Conservation (phyloP, 2,113 vertebrate genomes). For the Vulpes ferrilata region DNA sequence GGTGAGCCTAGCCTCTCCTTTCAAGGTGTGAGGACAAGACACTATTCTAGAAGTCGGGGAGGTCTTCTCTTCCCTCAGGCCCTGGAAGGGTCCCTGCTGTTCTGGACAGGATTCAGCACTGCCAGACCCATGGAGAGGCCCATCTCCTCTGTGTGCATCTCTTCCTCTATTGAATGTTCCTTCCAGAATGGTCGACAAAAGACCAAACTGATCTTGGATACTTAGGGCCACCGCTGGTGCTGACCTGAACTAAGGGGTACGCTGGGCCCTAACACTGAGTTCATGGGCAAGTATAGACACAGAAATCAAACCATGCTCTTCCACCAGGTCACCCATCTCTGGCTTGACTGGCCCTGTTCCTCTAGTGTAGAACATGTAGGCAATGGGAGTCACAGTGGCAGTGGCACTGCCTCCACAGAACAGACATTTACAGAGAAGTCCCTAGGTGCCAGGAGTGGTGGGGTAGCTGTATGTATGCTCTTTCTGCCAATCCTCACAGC, state of each 20-base stretch:
- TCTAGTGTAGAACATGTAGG: rapidly evolving
- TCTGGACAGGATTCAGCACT: neutral
- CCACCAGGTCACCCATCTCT: rapidly evolving
- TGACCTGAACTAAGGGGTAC: neutral
- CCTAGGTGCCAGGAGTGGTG: rapidly evolving
- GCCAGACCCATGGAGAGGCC: too few relatives aligned
- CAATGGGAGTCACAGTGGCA: rapidly evolving
- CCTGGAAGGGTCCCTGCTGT: neutral
- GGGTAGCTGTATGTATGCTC: rapidly evolving
- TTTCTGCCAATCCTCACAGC: neutral
- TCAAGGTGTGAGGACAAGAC: neutral
- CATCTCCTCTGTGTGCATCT: neutral
- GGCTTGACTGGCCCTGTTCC: rapidly evolving
- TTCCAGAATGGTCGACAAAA: neutral
- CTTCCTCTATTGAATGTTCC: neutral
- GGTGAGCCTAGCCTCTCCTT: neutral
- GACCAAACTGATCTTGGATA: neutral
- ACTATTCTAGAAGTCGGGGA: neutral
- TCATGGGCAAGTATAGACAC: too few relatives aligned
- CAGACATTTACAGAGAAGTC: neutral
- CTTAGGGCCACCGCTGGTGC: neutral
- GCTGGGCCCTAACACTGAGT: neutral
- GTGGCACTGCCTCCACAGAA: neutral
- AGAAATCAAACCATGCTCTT: neutral
- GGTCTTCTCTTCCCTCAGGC: too few relatives aligned